phyloP scores from a whole-genome alignment of 2,113 vertebrate genomes.

The Thunnus thynnus region DNA sequence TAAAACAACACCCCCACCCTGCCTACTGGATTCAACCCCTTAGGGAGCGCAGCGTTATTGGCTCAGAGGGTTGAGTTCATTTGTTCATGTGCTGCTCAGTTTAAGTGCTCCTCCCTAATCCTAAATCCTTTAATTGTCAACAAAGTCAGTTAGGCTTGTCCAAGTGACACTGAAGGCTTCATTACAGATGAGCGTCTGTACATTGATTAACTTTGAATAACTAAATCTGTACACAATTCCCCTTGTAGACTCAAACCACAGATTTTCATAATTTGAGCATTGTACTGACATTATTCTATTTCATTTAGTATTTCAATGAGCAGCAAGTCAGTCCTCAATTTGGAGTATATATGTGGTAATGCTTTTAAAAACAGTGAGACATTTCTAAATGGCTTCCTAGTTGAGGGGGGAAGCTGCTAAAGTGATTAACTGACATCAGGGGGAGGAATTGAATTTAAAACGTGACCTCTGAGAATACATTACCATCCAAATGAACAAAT shows the following conservation, averaged over 20 bases:
- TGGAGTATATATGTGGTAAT: not conserved
- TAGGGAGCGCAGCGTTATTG: slow-evolving; percentile 53
- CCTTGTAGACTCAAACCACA: not conserved
- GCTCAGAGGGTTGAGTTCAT: slow-evolving; percentile 61
- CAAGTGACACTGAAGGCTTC: slow-evolving; percentile 6
- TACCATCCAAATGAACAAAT: slow-evolving; percentile 60
- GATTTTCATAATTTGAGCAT: not conserved
- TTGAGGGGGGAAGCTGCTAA: slow-evolving; percentile 49
- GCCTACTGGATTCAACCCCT: slow-evolving; percentile 24
- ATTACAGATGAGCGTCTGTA: not conserved
- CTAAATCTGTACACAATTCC: slow-evolving; percentile 9
- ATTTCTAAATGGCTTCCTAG: slow-evolving; percentile 49
- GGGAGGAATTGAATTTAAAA: slow-evolving; percentile 72
- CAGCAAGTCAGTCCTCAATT: slow-evolving; percentile 12
- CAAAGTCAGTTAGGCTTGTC: slow-evolving; percentile 34
- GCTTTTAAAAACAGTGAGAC: slow-evolving; percentile 35
- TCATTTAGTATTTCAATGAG: slow-evolving; percentile 12
- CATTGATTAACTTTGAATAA: slow-evolving; percentile 43
- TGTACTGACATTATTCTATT: not conserved
- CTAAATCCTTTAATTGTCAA: slow-evolving; percentile 70
- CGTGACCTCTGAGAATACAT: slow-evolving; percentile 62
- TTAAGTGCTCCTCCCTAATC: slow-evolving; percentile 70
- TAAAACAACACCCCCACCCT: slow-evolving; percentile 45
- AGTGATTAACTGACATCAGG: slow-evolving; percentile 73
- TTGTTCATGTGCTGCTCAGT: slow-evolving; percentile 56